Evolutionary conservation across 1,140 invertebrate genomes (phyloP), one percentile per base, ranked within the genome.

Genomic region (Chironomus striatipennis): DNA sequence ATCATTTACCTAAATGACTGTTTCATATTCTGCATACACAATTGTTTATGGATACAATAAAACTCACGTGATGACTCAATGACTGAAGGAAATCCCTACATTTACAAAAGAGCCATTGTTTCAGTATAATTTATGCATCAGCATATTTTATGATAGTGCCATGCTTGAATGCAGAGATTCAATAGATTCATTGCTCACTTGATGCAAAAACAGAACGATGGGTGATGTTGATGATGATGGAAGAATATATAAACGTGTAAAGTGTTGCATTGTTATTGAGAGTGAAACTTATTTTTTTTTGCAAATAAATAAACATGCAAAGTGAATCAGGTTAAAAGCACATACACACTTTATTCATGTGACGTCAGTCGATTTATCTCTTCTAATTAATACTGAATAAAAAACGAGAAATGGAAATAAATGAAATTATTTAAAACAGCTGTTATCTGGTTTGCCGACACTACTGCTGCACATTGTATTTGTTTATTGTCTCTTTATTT

Each of bases 291-390:
- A 5, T 57, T 57, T 57, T n/a, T 34, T 34, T 34, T 34, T 34
- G 24, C 2, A 34, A 34, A 34, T 34, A 34, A 34, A 34, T 34
- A 34, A 34, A 34, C 24, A 57, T 57, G 5, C n/a, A 5, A 57
- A 57, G 47, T 57, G 47, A 57, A 57, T 57, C 47, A 57, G 47
- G 10, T 57, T 57, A 57, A n/a, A n/a, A 57, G 47, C 47, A n/a
- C 47, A 12, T 5, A 34, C 24, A 34, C 24, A 34, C 1, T 34
- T 34, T 34, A 2, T 34, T 34, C 24, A 34, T 34, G 24, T 34
- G 24, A 34, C 24, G 24, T 34, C 24, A 34, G 24, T 34, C 24
- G 24, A 34, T 34, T 34, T 34, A 34, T 34, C 24, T 34, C 24
- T 34, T 34, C 24, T 34, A 34, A 34, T 34, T 34, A 34, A 34